phyloP scores from a whole-genome alignment of 1,140 invertebrate genomes.

The Thaumatotibia leucotreta region DNA sequence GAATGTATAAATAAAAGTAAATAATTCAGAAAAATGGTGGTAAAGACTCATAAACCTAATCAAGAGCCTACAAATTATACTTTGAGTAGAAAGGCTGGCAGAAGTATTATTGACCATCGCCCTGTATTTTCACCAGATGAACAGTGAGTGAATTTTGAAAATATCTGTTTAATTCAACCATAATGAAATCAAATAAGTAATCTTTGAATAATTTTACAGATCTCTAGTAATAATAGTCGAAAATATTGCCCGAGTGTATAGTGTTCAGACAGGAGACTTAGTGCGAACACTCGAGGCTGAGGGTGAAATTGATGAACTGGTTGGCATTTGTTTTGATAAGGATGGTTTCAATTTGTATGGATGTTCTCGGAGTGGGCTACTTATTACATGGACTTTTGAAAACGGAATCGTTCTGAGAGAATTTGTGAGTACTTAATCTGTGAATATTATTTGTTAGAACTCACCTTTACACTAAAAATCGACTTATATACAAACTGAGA shows the following conservation, averaged over 20 bases:
- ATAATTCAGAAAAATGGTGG: constrained; percentile 43
- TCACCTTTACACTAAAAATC: not conserved
- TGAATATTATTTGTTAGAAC: not conserved
- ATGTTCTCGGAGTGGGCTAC: constrained; percentile 54
- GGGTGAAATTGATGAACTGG: constrained; percentile 34
- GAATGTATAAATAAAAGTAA: constrained; percentile 10
- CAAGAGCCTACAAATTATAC: constrained; percentile 42
- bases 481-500: no score
- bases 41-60: constrained; percentile 33
- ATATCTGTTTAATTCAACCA: not conserved
- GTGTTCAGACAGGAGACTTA: constrained; percentile 62
- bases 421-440: constrained; percentile 40
- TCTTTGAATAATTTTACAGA: constrained; percentile 36
- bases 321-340: constrained; percentile 54
- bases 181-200: not conserved
- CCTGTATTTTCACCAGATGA: constrained; percentile 70
- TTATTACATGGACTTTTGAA: constrained; percentile 70
- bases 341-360: constrained; percentile 66
- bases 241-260: constrained; percentile 61
- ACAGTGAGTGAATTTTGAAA: constrained; percentile 47
- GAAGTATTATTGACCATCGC: constrained; percentile 67
- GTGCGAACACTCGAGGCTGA: constrained; percentile 57
- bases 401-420: constrained; percentile 62
- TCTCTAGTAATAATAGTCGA: constrained; percentile 62
- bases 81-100: constrained; percentile 63